These are phyloP conservation scores for Tricholauxania praeusta DNA, from an alignment of 2,888 invertebrate genomes.

Conservation along the genomic window DNA sequence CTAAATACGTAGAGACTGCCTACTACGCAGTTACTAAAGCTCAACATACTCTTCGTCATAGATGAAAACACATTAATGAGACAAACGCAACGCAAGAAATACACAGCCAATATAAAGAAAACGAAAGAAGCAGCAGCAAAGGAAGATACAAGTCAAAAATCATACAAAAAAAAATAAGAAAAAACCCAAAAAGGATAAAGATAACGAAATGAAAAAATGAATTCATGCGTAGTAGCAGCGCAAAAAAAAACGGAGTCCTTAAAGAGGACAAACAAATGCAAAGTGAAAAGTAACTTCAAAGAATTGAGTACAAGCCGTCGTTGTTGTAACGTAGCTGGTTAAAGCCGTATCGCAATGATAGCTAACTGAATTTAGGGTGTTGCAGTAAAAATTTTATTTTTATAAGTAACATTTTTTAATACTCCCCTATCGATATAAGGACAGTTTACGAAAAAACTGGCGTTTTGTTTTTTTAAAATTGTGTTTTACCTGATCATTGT, in stretches of 20 bases:
- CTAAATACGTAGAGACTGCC: background rate
- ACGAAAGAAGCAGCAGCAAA: constrained; percentile 1
- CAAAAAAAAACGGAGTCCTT: constrained; percentile 17
- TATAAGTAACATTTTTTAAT: too few relatives aligned
- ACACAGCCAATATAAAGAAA: background rate
- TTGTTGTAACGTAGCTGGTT: too few relatives aligned
- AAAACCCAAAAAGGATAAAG: too few relatives aligned
- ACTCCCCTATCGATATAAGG: too few relatives aligned
- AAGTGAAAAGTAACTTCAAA: too few relatives aligned
- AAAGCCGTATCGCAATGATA: too few relatives aligned
- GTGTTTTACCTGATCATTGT: too few relatives aligned
- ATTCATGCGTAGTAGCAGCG: constrained; percentile 30
- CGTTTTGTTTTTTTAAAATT: too few relatives aligned
- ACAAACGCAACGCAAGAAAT: constrained; percentile 5
- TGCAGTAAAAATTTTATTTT: constrained; percentile 57
- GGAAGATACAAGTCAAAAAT: too few relatives aligned
- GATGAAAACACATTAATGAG: constrained; percentile 9
- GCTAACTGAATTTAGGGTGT: constrained; percentile 31
- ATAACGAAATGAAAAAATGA: constrained; percentile 9
- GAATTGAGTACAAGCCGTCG: too few relatives aligned
- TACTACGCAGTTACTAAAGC: background rate
- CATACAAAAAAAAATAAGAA: too few relatives aligned
- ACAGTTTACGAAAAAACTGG: too few relatives aligned
- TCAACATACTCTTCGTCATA: background rate
- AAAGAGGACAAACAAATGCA: constrained; percentile 5